These are phyloP conservation scores for Caenorhabditis brenneri DNA, from an alignment of 1,140 invertebrate genomes.

Conservation along the genomic window DNA sequence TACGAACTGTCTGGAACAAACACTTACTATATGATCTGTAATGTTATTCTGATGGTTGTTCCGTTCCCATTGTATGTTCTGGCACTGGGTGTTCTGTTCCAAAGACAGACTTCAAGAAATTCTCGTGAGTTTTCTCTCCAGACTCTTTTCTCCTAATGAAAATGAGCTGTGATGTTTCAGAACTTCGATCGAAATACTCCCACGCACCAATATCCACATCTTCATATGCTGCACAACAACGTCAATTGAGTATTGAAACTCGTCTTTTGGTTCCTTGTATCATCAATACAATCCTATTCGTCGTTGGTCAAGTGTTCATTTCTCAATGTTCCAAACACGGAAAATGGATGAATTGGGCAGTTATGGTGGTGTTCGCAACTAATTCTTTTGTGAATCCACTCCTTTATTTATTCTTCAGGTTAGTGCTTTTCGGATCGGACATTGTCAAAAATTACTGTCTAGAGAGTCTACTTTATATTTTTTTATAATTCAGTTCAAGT, in stretches of 20 bases:
- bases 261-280: conserved; percentile 59
- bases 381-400: conserved; percentile 62
- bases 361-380: conserved; percentile 58
- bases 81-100: conserved; percentile 55
- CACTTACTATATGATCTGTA: conserved; percentile 58
- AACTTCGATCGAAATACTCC: conserved; percentile 37
- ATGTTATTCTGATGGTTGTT: conserved; percentile 58
- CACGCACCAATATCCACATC: conserved; percentile 52
- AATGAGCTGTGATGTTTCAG: conserved; percentile 6
- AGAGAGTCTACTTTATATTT: no score
- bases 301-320: conserved; percentile 59
- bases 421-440: not conserved
- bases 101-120: conserved; percentile 53
- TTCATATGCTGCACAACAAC: conserved; percentile 50
- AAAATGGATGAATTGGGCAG: conserved; percentile 59
- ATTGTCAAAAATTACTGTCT: not conserved
- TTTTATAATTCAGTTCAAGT: no score
- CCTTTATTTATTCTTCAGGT: conserved; percentile 53
- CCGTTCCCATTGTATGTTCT: conserved; percentile 58
- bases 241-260: conserved; percentile 59
- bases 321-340: conserved; percentile 56
- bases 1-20: conserved; percentile 53
- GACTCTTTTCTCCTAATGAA: not conserved
- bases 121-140: conserved; percentile 25
- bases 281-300: conserved; percentile 60